A percentile compares a stretch with the other conserved stretches of the same genome.
Evolutionary conservation across 37 sponge, comb jelly and placozoan species (phyloP).

Genomic region (Beroe forskalii): DNA sequence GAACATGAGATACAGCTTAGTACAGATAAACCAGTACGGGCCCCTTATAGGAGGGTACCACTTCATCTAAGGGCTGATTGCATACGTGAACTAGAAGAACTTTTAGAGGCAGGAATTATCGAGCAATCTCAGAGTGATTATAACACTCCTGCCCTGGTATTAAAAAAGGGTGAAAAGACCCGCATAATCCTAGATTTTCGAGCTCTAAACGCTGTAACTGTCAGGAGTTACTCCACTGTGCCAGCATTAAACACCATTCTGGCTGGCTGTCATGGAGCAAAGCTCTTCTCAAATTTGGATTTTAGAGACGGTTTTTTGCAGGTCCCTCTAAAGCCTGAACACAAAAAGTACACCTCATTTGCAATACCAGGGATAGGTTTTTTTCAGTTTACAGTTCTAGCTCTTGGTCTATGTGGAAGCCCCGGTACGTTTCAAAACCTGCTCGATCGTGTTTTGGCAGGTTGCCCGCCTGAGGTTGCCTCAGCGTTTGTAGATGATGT

Average conservation of each 20-base stretch:
- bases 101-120: slow-evolving; percentile 72
- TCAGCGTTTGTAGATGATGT: slow-evolving; percentile 70
- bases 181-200: slow-evolving; percentile 73
- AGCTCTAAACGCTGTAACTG: slow-evolving; percentile 72
- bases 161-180: slow-evolving; percentile 68
- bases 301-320: slow-evolving; percentile 73
- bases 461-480: slow-evolving; percentile 67
- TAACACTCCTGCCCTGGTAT: slow-evolving; percentile 76
- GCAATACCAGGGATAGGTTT: slow-evolving; percentile 75
- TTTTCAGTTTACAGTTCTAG: slow-evolving; percentile 69
- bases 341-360: slow-evolving; percentile 70
- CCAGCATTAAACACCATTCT: slow-evolving; percentile 75
- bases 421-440: slow-evolving; percentile 73
- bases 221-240: slow-evolving; percentile 74
- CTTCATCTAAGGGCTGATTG: slow-evolving; percentile 69
- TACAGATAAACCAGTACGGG: slow-evolving; percentile 47
- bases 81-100: slow-evolving; percentile 64
- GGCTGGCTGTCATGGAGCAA: slow-evolving; percentile 70
- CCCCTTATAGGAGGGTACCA: slow-evolving; percentile 71
- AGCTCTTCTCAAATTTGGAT: slow-evolving; percentile 70
- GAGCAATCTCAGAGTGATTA: slow-evolving; percentile 73
- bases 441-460: slow-evolving; percentile 69
- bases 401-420: slow-evolving; percentile 70
- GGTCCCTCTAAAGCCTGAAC: slow-evolving; percentile 67
- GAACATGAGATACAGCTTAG: slow-evolving; percentile 69